Evolutionary conservation across 2,113 vertebrate species (phyloP).

Genomic region (Paraplagusia blochii): DNA sequence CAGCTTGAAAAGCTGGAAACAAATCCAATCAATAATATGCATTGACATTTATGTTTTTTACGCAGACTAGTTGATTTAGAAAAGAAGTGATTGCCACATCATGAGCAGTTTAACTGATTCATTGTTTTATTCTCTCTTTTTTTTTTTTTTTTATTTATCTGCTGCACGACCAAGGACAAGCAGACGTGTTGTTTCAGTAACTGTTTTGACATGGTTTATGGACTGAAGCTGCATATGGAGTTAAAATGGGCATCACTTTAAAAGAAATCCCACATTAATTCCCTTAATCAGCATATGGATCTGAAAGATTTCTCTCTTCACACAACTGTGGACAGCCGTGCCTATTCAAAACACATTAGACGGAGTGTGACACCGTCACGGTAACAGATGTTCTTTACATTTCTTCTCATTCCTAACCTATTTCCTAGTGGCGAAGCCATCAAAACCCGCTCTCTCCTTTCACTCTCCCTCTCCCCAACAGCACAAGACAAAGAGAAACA

Average conservation of each 20-base stretch:
- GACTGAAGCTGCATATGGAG: conserved; percentile 8
- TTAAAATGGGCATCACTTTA: conserved; percentile 21
- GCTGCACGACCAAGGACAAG: background rate
- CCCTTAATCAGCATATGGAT: conserved; percentile 68
- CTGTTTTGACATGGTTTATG: background rate
- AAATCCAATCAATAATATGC: background rate
- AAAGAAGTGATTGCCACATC: background rate
- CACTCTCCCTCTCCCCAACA: conserved; percentile 54
- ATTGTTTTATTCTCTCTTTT: background rate
- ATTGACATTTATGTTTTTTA: background rate
- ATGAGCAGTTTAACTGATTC: background rate
- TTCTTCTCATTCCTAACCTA: conserved; percentile 69
- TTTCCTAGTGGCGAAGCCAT: conserved; percentile 69
- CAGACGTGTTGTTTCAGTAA: conserved; percentile 4
- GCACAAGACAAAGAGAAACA: conserved; percentile 75
- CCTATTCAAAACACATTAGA: conserved; percentile 72
- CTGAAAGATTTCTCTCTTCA: conserved; percentile 54
- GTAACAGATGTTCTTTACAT: conserved; percentile 75
- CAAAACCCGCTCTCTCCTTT: conserved; percentile 58
- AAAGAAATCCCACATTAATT: conserved; percentile 56
- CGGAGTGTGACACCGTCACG: conserved; percentile 71
- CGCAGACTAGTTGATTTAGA: background rate
- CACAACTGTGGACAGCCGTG: conserved; percentile 61
- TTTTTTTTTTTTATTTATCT: background rate
- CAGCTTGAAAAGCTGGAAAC: background rate